These are phyloP conservation scores for Urocitellus parryii DNA, from an alignment of 2,113 vertebrate species.

Conservation along the genomic window DNA sequence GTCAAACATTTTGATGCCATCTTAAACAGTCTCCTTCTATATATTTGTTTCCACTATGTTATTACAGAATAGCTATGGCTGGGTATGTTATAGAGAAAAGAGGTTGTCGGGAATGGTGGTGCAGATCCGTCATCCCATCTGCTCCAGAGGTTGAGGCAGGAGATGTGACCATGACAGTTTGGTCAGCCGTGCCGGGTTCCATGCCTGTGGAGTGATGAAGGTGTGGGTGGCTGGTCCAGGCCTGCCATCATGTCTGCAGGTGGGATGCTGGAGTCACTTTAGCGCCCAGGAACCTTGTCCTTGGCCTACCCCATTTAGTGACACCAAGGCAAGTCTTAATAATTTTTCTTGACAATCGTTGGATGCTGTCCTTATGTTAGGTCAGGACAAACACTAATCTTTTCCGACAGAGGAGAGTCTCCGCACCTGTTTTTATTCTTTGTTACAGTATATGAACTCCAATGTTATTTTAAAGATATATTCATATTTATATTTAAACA, in stretches of 20 bases:
- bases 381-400: background rate
- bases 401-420: background rate
- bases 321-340: background rate
- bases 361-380: background rate
- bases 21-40: background rate
- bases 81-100: background rate
- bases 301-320: background rate
- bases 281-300: accelerated
- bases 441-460: background rate
- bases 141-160: background rate
- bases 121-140: background rate
- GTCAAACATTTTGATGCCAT: background rate
- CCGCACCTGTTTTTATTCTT: background rate
- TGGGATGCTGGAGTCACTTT: background rate
- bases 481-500: background rate
- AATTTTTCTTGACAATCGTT: background rate
- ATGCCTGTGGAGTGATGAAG: accelerated
- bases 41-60: background rate
- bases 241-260: too few species aligned
- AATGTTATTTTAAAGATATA: background rate
- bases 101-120: background rate
- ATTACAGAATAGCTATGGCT: background rate
- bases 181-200: too few species aligned
- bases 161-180: background rate
- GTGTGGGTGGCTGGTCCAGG: too few species aligned